A percentile compares a stretch with the other conserved stretches of the same genome.
Evolutionary conservation across 2,888 invertebrate genomes (phyloP).

Genomic region (Thumatha senex): DNA sequence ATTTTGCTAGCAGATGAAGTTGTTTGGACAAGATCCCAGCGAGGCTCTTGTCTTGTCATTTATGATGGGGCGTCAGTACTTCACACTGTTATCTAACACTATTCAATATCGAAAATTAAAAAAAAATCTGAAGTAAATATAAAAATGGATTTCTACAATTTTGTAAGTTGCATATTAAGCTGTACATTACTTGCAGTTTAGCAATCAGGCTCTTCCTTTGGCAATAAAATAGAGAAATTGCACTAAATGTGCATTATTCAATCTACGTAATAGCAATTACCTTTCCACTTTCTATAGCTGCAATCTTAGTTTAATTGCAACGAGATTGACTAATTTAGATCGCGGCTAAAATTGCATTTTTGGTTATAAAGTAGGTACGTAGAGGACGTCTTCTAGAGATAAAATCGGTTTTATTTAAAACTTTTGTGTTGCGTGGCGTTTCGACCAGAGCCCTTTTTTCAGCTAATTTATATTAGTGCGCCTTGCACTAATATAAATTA

Average conservation of each 20-base stretch:
- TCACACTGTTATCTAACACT: no score
- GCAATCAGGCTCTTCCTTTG: constrained; percentile 9
- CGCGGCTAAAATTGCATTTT: not conserved
- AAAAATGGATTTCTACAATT: not conserved
- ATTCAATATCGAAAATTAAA: not conserved
- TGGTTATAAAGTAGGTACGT: no score
- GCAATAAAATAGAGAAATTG: constrained; percentile 23
- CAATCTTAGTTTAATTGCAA: constrained; percentile 10
- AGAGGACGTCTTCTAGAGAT: no score
- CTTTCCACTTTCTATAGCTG: constrained; percentile 24
- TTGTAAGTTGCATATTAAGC: not conserved
- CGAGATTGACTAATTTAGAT: not conserved
- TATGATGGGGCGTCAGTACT: no score
- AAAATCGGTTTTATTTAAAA: no score
- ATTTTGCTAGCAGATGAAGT: no score
- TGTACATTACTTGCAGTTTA: not conserved
- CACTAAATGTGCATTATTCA: constrained; percentile 28
- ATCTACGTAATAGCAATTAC: constrained; percentile 29
- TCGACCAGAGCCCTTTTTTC: no score
- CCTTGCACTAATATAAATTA: no score
- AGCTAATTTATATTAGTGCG: no score
- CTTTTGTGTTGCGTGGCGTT: no score
- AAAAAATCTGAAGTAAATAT: not conserved
- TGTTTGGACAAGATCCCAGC: no score
- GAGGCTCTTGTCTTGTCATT: no score